A percentile compares a stretch with the other conserved stretches of the same genome.
Conservation (phyloP, 2,888 invertebrate species). For the Venusia cambrica region DNA sequence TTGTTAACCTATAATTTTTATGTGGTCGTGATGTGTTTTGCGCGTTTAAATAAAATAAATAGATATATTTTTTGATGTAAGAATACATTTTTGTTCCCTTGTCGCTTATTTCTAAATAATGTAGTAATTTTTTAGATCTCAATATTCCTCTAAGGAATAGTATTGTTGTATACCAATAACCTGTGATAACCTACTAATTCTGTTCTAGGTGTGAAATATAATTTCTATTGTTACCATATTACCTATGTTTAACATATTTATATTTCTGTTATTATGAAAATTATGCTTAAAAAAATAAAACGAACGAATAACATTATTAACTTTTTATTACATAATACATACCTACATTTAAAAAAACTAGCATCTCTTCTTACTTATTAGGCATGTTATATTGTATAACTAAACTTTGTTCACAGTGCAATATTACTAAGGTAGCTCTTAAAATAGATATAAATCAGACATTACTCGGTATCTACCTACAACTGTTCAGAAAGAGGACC, state of each 20-base stretch:
- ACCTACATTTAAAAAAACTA: conserved; percentile 68
- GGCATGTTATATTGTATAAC: conserved; percentile 30
- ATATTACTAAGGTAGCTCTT: conserved; percentile 17
- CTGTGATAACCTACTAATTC: conserved; percentile 38
- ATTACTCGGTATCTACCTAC: too few relatives aligned
- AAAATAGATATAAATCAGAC: too few relatives aligned
- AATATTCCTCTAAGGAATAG: conserved; percentile 27
- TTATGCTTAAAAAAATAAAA: conserved; percentile 13
- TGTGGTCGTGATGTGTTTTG: too few relatives aligned
- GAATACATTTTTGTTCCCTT: too few relatives aligned
- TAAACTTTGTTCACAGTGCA: conserved; percentile 57
- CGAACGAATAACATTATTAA: conserved; percentile 36
- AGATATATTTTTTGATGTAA: too few relatives aligned
- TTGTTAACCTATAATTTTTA: too few relatives aligned
- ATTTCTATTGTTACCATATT: not conserved
- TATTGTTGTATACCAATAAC: conserved; percentile 28
- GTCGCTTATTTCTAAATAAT: too few relatives aligned
- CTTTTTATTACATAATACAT: conserved; percentile 61
- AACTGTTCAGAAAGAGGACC: too few relatives aligned
- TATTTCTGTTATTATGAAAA: conserved; percentile 2
- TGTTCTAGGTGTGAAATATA: conserved; percentile 32
- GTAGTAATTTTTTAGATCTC: conserved; percentile 22
- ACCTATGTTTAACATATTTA: conserved; percentile 10
- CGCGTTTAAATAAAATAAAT: too few relatives aligned
- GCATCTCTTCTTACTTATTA: conserved; percentile 41